Evolutionary conservation across 2,888 invertebrate species (phyloP).

Genomic region (Apamea monoglypha): DNA sequence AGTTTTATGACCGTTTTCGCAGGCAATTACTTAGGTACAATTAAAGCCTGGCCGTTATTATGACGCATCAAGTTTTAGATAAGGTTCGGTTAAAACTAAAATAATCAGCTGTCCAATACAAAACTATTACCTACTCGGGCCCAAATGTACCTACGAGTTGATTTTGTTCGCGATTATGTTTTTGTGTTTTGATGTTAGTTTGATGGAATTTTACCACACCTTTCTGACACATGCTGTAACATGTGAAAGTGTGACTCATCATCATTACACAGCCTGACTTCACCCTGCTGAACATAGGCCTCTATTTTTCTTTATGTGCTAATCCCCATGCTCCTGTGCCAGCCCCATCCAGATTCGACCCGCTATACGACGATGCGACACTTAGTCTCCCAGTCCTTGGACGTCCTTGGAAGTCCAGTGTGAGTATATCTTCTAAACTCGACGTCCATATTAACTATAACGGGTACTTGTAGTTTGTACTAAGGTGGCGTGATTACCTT

Average conservation of each 20-base stretch:
- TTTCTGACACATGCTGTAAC: neutral
- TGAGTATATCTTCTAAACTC: neutral
- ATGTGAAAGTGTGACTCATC: neutral
- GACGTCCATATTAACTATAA: neutral
- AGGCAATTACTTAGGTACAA: constrained; percentile 4
- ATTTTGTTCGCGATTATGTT: neutral
- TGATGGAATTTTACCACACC: neutral
- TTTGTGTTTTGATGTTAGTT: too few species aligned
- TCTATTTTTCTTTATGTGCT: neutral
- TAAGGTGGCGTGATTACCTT: constrained; percentile 76
- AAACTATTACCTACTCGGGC: neutral
- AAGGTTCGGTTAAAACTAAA: constrained; percentile 2
- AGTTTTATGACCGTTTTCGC: constrained; percentile 7
- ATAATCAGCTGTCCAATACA: neutral
- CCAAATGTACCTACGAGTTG: neutral
- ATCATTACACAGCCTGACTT: neutral
- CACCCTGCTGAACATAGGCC: neutral
- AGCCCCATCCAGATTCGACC: neutral
- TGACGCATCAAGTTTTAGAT: constrained; percentile 25
- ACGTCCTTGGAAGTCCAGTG: neutral
- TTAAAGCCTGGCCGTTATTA: constrained; percentile 1
- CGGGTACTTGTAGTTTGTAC: neutral
- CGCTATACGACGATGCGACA: neutral
- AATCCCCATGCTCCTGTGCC: too few species aligned
- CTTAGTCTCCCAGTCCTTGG: neutral